phyloP scores from a whole-genome alignment of 2,888 invertebrate genomes.

The Dastarcus helophoroides region DNA sequence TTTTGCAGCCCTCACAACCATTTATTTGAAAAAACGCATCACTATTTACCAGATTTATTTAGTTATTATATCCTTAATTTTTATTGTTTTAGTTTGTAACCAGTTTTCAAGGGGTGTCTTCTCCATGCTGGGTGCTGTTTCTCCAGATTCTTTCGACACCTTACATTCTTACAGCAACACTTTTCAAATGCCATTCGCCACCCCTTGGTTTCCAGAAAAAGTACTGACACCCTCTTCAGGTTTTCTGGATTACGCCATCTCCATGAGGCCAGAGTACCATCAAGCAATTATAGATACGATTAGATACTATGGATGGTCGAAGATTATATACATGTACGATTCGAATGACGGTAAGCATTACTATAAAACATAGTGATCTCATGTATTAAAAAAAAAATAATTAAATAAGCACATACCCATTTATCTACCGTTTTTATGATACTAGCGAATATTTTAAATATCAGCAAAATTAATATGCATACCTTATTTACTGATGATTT shows the following conservation, averaged over 20 bases:
- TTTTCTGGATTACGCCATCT: conserved; percentile 81
- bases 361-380: background rate
- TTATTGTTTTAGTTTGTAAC: conserved; percentile 70
- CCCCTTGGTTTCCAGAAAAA: conserved; percentile 91
- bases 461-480: too few relatives aligned
- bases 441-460: too few relatives aligned
- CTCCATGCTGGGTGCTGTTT: conserved; percentile 83
- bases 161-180: conserved; percentile 90
- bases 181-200: conserved; percentile 90
- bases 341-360: conserved; percentile 75
- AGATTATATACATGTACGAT: conserved; percentile 83
- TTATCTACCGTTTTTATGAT: too few relatives aligned
- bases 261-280: conserved; percentile 92
- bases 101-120: conserved; percentile 83
- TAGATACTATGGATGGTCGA: conserved; percentile 81
- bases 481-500: too few relatives aligned
- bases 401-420: too few relatives aligned
- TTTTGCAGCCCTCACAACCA: too few relatives aligned
- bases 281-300: conserved; percentile 92
- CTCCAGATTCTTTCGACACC: conserved; percentile 89
- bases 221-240: conserved; percentile 80
- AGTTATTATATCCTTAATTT: too few relatives aligned
- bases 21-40: too few relatives aligned
- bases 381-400: background rate
- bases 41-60: too few relatives aligned